A percentile compares a stretch with the other conserved stretches of the same genome.
Conservation (phyloP, 2,888 invertebrate species). For the Hirtodrosophila duncani region DNA sequence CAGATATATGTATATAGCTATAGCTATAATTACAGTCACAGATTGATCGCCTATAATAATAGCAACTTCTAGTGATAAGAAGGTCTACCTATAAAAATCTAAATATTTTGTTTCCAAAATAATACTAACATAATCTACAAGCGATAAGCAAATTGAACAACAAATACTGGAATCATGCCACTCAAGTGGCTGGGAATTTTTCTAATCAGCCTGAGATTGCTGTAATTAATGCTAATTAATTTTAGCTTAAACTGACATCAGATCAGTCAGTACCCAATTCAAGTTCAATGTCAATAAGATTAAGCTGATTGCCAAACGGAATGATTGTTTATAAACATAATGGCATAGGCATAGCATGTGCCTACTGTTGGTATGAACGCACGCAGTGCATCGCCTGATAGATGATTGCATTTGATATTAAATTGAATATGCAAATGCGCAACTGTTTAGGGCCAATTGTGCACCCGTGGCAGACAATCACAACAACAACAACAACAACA, state of each 20-base stretch:
- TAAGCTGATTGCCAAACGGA: constrained; percentile 1
- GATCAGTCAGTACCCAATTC: constrained; percentile 7
- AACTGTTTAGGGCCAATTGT: too few species aligned
- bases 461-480: too few species aligned
- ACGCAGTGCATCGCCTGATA: too few species aligned
- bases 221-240: constrained; percentile 45
- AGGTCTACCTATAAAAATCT: background rate
- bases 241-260: constrained; percentile 24
- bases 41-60: constrained; percentile 2
- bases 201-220: constrained; percentile 12
- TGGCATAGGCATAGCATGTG: constrained; percentile 21
- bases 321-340: background rate
- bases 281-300: constrained; percentile 34
- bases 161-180: background rate
- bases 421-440: too few species aligned
- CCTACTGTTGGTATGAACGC: too few species aligned
- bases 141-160: constrained; percentile 1
- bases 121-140: background rate
- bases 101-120: too few species aligned
- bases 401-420: too few species aligned
- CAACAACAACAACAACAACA: too few species aligned
- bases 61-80: constrained; percentile 11
- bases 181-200: constrained; percentile 18
- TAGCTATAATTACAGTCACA: constrained; percentile 16
- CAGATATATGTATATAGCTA: background rate